A percentile compares a stretch with the other conserved stretches of the same genome.
phyloP scores from a whole-genome alignment of 2,888 invertebrate genomes.

The Deilephila porcellus region DNA sequence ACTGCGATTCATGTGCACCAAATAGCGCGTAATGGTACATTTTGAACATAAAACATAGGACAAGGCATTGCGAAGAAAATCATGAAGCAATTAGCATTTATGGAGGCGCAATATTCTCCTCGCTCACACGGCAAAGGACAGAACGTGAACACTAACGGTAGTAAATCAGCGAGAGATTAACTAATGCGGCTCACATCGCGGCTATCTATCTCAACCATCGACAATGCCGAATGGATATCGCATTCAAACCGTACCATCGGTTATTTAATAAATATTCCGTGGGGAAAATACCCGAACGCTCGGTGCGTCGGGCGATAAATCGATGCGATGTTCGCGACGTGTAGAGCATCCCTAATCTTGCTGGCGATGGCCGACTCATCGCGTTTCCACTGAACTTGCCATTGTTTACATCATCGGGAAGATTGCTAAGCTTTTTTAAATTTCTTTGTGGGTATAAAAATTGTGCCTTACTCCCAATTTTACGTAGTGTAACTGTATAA shows the following conservation, averaged over 20 bases:
- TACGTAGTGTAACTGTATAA: background rate
- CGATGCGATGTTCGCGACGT: conserved; percentile 52
- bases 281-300: conserved; percentile 52
- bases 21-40: too few species aligned
- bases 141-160: conserved; percentile 18
- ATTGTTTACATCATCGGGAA: conserved; percentile 33
- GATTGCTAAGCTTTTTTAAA: background rate
- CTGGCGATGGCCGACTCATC: conserved; percentile 45
- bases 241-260: conserved; percentile 46
- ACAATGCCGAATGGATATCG: conserved; percentile 33
- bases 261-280: conserved; percentile 51
- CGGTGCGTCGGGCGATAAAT: conserved; percentile 51
- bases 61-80: conserved; percentile 7
- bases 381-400: conserved; percentile 40
- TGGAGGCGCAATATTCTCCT: conserved; percentile 16
- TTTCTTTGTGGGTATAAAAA: conserved; percentile 32
- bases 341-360: conserved; percentile 54
- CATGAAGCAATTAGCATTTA: conserved; percentile 20
- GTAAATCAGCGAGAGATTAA: conserved; percentile 26
- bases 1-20: too few species aligned
- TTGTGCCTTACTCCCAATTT: conserved; percentile 43
- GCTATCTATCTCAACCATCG: conserved; percentile 24
- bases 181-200: conserved; percentile 26
- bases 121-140: conserved; percentile 13
- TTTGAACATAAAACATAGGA: background rate